These are phyloP conservation scores for Alaudala cheleensis DNA, from an alignment of 2,113 vertebrate genomes.

Conservation along the genomic window DNA sequence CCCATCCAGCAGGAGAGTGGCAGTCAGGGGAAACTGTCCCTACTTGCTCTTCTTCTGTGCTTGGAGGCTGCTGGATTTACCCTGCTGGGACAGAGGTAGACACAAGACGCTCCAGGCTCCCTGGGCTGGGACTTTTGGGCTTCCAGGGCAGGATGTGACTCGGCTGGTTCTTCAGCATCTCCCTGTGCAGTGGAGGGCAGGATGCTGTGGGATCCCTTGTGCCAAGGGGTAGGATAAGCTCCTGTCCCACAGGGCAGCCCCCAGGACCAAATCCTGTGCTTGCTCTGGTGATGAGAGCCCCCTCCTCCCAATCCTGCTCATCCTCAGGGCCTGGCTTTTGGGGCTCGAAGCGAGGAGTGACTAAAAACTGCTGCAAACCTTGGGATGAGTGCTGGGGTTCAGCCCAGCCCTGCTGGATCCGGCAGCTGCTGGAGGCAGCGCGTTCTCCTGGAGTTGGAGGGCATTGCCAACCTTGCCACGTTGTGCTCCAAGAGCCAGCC, in stretches of 20 bases:
- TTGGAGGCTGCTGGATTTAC: not conserved
- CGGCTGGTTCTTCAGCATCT: not conserved
- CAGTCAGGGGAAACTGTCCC: fast-evolving
- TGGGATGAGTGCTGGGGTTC: not conserved
- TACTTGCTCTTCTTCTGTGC: fast-evolving
- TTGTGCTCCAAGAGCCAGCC: not conserved
- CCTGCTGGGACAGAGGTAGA: not conserved
- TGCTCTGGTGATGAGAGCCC: not conserved
- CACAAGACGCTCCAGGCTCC: fast-evolving
- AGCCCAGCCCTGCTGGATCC: fast-evolving
- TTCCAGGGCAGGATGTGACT: not conserved
- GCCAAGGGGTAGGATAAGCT: not conserved
- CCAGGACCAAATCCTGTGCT: not conserved
- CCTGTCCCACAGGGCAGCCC: fast-evolving
- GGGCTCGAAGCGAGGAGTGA: not conserved
- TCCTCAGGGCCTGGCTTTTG: not conserved
- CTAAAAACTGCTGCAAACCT: not conserved
- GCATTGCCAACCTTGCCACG: not conserved
- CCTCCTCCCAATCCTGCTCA: not conserved
- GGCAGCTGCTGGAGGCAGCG: not conserved
- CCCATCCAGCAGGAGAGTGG: too few relatives aligned
- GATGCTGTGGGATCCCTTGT: fast-evolving
- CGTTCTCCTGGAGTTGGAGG: not conserved
- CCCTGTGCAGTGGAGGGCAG: fast-evolving
- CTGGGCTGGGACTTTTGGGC: not conserved